Evolutionary conservation across 2,888 invertebrate genomes (phyloP).

Genomic region (Augochlorella aurata): DNA sequence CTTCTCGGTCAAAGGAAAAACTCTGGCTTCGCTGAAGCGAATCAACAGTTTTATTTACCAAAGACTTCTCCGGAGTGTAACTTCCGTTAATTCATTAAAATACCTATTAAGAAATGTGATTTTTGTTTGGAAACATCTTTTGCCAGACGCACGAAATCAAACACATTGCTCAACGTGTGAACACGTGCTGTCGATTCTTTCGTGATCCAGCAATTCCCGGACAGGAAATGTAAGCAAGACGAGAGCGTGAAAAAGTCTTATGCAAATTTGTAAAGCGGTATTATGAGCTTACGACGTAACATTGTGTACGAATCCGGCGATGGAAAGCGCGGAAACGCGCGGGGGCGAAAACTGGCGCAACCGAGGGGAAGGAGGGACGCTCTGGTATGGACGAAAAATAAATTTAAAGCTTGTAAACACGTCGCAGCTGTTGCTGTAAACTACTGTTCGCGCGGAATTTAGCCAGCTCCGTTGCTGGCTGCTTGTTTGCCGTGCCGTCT

Average conservation of each 20-base stretch:
- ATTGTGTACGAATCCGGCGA: slow-evolving; percentile 20
- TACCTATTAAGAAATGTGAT: no score
- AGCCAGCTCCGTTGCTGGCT: slow-evolving; percentile 18
- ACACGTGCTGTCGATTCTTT: slow-evolving; percentile 46
- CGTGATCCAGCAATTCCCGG: slow-evolving; percentile 60
- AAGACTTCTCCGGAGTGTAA: not conserved
- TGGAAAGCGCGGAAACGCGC: not conserved
- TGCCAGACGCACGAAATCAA: not conserved
- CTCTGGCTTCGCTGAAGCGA: not conserved
- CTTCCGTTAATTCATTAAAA: no score
- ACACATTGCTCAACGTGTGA: not conserved
- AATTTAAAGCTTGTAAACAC: slow-evolving; percentile 57
- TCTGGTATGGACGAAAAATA: slow-evolving; percentile 45
- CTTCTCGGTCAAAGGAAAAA: not conserved
- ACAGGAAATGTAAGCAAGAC: slow-evolving; percentile 41
- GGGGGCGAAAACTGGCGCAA: not conserved
- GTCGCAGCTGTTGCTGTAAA: slow-evolving; percentile 17
- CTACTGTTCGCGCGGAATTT: slow-evolving; percentile 15
- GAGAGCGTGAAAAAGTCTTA: slow-evolving; percentile 49
- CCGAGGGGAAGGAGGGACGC: not conserved
- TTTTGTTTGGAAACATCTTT: no score
- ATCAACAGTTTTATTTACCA: no score
- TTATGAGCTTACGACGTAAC: slow-evolving; percentile 59
- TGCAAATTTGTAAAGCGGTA: slow-evolving; percentile 62
- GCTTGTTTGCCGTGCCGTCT: slow-evolving; percentile 15